Evolutionary conservation across 2,888 invertebrate species (phyloP).

Genomic region (Carabus problematicus): DNA sequence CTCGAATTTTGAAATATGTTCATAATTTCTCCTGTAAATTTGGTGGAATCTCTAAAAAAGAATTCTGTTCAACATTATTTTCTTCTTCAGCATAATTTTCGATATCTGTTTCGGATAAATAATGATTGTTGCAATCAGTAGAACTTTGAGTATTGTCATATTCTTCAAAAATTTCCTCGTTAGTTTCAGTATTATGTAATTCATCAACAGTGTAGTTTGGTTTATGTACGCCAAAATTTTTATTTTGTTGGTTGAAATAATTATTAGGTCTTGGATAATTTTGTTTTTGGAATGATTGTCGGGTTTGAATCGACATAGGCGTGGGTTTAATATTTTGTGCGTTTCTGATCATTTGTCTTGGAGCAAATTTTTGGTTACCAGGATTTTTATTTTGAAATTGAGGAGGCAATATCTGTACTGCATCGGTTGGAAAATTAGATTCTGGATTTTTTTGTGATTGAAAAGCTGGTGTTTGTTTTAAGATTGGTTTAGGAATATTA

Average conservation of each 20-base stretch:
- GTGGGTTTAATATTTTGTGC: conserved; percentile 11
- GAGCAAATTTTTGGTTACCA: not conserved
- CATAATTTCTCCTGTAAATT: conserved; percentile 8
- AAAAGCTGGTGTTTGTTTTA: not conserved
- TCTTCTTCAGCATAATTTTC: conserved; percentile 4
- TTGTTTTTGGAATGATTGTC: conserved; percentile 12
- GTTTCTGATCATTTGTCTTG: conserved; percentile 2
- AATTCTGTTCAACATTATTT: conserved; percentile 11
- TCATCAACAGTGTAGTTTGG: conserved; percentile 14
- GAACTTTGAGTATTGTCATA: no score
- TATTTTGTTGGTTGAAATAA: conserved; percentile 7
- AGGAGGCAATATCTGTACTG: not conserved
- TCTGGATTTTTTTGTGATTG: not conserved
- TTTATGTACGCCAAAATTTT: conserved; percentile 1
- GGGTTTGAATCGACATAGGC: conserved; percentile 5
- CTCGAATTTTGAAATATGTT: conserved; percentile 5
- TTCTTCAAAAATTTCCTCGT: not conserved
- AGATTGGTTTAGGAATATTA: not conserved
- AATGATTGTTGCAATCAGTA: not conserved
- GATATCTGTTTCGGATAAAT: not conserved
- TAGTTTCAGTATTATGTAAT: conserved; percentile 10
- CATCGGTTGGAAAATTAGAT: not conserved
- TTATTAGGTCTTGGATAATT: conserved; percentile 5
- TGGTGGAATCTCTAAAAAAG: conserved; percentile 1
- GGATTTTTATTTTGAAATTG: not conserved